Base-by-base conservation (phyloP, 2,797 vertebrate genomes). In the Periparus ater region DNA sequence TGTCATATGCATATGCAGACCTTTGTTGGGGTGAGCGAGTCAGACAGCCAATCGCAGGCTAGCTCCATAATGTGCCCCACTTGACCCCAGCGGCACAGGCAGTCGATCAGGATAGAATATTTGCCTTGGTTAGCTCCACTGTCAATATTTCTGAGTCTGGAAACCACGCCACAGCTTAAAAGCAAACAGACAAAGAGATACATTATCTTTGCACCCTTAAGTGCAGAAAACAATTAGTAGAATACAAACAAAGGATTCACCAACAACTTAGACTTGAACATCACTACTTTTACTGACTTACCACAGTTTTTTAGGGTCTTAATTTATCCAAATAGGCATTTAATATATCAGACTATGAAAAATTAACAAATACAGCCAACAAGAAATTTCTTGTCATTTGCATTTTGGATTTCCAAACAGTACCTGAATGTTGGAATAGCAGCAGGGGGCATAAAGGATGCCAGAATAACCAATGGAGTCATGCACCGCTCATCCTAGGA, bases 41-140 rank as follows among this genome's bases (percentile, higher is more conserved):
- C 97, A 0, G 97, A 96, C 55, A 99, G 97, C 99, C 99, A 99
- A 21, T 99, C 98, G 2, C 95, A 98, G 79, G 98, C 73, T 34
- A 99, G 98, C 51, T 99, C 98, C 29, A 99, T 50, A 80, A 99
- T 2, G 21, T 98, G 97, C 15, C 97, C 97, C 47, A 98, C 97
- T 95, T 98, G 98, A 20, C 98, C 99, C 99, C 99, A 99, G 94
- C 98, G 97, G 95, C 99, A 99, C 66, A 99, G 88, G 92, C 99
- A 99, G 97, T 99, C 99, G 8, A 99, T 97, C 85, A 99, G 97
- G 78, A 97, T 97, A 48, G 97, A 97, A 70, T 98, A 99, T 87
- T 97, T 98, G 21, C 94, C 93, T 76, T 97, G 97, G 22, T 87
- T 88, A 7, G 97, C 96, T 47, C 96, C 98, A 10, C 85, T 82